Conservation (phyloP, 2,797 vertebrate genomes). For the Pipistrellus pygmaeus region DNA sequence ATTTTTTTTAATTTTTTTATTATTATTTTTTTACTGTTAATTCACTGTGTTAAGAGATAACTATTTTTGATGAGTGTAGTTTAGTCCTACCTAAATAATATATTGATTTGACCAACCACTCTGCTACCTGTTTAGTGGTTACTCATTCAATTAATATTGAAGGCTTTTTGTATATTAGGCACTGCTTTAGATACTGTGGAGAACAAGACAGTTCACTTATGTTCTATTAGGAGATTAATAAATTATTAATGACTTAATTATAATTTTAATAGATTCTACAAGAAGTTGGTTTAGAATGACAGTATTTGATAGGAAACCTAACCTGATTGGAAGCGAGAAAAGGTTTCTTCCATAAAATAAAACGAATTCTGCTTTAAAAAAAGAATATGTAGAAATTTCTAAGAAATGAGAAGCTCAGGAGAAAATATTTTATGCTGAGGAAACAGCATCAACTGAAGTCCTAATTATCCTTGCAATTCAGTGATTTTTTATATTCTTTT, state of each 20-base stretch:
- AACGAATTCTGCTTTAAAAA: neutral
- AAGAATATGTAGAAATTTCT: neutral
- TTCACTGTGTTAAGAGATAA: neutral
- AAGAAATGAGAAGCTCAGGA: neutral
- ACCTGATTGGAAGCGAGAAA: neutral
- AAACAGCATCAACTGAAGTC: neutral
- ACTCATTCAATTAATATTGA: slow-evolving; percentile 4
- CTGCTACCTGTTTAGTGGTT: neutral
- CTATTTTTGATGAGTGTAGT: neutral
- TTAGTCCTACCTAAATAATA: neutral
- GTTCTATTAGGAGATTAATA: neutral
- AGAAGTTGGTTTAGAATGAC: neutral
- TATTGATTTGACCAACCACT: neutral
- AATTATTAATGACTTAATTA: slow-evolving; percentile 56
- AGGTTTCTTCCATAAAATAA: slow-evolving; percentile 46
- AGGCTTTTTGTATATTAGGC: neutral
- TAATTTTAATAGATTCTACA: slow-evolving; percentile 13
- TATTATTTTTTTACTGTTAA: neutral
- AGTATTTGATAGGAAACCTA: slow-evolving; percentile 1
- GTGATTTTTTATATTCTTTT: neutral
- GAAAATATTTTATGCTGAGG: neutral
- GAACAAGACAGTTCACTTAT: neutral
- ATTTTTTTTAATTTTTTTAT: neutral
- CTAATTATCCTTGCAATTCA: neutral
- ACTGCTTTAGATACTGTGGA: neutral